Evolutionary conservation across 1,140 invertebrate genomes (phyloP).

Genomic region (Telenomus remus): DNA sequence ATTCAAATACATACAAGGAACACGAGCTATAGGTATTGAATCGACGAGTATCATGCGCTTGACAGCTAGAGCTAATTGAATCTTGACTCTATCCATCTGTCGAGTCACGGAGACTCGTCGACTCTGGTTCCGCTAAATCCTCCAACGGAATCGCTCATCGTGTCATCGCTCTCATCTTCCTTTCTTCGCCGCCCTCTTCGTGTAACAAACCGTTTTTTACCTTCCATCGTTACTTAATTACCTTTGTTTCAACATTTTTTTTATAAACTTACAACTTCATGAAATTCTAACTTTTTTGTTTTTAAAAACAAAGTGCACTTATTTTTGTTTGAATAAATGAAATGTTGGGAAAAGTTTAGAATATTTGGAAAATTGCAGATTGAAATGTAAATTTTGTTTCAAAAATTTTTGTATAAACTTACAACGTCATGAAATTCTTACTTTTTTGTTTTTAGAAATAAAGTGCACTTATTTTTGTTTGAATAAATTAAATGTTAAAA

Average conservation of each 20-base stretch:
- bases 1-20: constrained; percentile 55
- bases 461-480: too few species aligned
- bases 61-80: constrained; percentile 75
- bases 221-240: too few species aligned
- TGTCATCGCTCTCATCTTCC: constrained; percentile 54
- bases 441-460: too few species aligned
- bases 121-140: constrained; percentile 60
- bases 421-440: not conserved
- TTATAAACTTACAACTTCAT: constrained; percentile 4
- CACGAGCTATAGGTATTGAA: constrained; percentile 67
- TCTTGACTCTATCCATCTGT: constrained; percentile 74
- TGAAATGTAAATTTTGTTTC: too few species aligned
- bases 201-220: constrained; percentile 44
- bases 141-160: constrained; percentile 57
- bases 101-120: constrained; percentile 67
- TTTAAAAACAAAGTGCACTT: too few species aligned
- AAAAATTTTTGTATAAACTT: constrained; percentile 17
- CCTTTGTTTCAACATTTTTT: constrained; percentile 12
- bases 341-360: too few species aligned
- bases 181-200: constrained; percentile 48
- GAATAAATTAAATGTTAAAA: too few species aligned
- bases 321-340: too few species aligned
- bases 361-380: too few species aligned
- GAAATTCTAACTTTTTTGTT: not conserved
- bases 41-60: constrained; percentile 74